These are phyloP conservation scores for Pachycephala philippinensis DNA, from an alignment of 2,113 vertebrate genomes.

Conservation along the genomic window DNA sequence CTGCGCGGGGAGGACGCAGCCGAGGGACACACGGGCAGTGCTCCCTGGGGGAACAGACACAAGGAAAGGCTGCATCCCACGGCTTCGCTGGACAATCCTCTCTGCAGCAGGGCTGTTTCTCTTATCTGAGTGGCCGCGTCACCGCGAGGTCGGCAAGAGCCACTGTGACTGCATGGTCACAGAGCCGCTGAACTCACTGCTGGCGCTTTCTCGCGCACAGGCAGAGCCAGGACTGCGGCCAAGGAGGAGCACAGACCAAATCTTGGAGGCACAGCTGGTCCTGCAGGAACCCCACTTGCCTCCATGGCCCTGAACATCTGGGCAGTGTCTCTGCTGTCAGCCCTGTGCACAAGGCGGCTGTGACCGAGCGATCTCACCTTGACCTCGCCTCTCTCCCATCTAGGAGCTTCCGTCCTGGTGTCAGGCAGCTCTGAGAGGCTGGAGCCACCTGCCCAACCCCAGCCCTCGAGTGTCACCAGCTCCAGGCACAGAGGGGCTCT, in stretches of 20 bases:
- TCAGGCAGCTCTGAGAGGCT: neutral
- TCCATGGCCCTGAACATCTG: neutral
- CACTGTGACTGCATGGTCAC: neutral
- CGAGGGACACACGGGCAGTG: rapidly evolving
- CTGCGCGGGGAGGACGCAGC: rapidly evolving
- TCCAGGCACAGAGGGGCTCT: neutral
- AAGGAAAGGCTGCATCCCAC: neutral
- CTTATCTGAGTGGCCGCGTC: rapidly evolving
- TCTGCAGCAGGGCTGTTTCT: neutral
- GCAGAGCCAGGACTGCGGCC: neutral
- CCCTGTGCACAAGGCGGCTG: neutral
- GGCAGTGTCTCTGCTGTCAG: neutral
- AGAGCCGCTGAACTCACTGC: neutral
- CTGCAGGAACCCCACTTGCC: neutral
- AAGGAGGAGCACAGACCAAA: neutral
- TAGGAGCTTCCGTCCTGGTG: rapidly evolving
- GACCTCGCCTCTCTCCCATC: neutral
- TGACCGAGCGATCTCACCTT: rapidly evolving
- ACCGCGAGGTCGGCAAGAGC: neutral
- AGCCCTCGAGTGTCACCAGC: rapidly evolving
- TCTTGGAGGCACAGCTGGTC: rapidly evolving
- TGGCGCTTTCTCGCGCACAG: neutral
- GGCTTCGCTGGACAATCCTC: rapidly evolving
- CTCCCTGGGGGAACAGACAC: neutral
- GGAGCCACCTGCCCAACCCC: neutral